Base-by-base conservation (phyloP, 2,888 invertebrate species). In the Dendrolimus pini region DNA sequence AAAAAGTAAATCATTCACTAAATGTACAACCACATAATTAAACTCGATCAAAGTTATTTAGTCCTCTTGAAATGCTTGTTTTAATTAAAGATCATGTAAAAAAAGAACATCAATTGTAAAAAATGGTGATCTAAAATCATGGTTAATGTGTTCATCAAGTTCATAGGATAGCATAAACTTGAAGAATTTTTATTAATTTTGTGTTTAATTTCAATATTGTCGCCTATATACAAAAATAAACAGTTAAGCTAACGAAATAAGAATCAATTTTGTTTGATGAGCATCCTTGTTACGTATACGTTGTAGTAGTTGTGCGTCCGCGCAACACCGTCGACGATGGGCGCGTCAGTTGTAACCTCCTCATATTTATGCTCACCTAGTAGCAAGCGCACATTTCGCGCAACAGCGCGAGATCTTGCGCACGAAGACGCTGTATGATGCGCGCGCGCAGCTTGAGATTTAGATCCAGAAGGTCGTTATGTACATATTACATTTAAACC, bases 361-460 rank as follows among this genome's bases (percentile, higher is more conserved):
- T 59, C 52, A 47, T 56, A 18, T 58, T 71, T 68, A 78, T 85
- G 77, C 53, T 63, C 67, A 70, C 87, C 86, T 87, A 70, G 86
- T 87, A 84, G 71, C 72, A 82, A 82, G 90, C 89, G 90, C 90
- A 89, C 89, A 81, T 82, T 88, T 89, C 88, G 89, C 89, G 89
- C 90, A 90, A 87, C 83, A 82, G 80, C 77, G 79, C 80, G 80
- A 80, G 76, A 75, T 78, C 78, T 80, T 81, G 88, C 88, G 87
- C 87, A 84, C 71, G 41, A 72, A 62, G 68, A 69, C 68, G 74
- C 78, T 9, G 78, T 72, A 81, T 77, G 69, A 71, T 72, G 72
- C 78, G 83, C 83, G 88, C 85, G 83, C 81, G 82, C 84, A 62
- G 75, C 72, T 65, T 54, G 53, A 41, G 57, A 56, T 56, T 55